These are phyloP conservation scores for Aspidoscelis tigris DNA, from an alignment of 2,113 vertebrate species.

Conservation along the genomic window DNA sequence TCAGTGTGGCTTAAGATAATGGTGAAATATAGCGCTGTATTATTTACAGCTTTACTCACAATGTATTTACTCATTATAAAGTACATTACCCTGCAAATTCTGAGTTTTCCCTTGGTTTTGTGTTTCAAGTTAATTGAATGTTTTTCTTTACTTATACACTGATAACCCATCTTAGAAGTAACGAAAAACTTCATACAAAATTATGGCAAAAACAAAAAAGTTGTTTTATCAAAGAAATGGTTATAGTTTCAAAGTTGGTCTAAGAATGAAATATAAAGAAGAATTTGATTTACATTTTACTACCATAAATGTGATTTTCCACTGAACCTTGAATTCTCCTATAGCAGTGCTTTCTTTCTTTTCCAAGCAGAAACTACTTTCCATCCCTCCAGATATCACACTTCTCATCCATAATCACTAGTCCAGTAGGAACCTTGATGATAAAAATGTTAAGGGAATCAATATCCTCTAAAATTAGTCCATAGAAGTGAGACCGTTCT, in stretches of 20 bases:
- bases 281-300: neutral
- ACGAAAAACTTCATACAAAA: neutral
- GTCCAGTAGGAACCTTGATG: neutral
- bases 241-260: neutral
- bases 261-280: neutral
- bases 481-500: neutral
- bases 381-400: neutral
- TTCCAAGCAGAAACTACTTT: neutral
- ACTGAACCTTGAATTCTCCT: neutral
- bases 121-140: no score
- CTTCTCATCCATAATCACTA: neutral
- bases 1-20: no score
- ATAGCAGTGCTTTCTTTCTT: neutral
- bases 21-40: no score
- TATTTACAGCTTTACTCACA: no score
- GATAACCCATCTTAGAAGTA: neutral
- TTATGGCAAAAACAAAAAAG: neutral
- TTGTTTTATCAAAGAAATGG: slow-evolving; percentile 4
- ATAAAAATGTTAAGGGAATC: neutral
- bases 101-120: no score
- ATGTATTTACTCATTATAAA: no score
- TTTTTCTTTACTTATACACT: no score
- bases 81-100: no score
- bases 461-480: neutral
- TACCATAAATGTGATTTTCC: neutral